Conservation (phyloP, 1,140 invertebrate species). For the Drosophila persimilis region DNA sequence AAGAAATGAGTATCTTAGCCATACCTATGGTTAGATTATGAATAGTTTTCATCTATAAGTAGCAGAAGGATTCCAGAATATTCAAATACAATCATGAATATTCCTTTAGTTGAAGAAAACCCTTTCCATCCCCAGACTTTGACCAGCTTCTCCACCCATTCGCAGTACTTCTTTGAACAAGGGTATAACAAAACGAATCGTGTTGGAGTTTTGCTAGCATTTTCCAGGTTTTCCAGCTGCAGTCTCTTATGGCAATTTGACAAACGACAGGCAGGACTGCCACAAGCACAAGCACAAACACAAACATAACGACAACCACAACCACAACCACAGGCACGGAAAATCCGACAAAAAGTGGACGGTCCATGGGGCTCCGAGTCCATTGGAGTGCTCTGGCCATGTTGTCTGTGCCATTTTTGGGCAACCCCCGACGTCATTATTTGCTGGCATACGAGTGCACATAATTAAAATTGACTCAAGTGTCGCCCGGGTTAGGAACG, state of each 20-base stretch:
- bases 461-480: conserved; percentile 81
- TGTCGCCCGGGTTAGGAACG: conserved; percentile 32
- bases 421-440: conserved; percentile 74
- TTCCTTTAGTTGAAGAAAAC: too few relatives aligned
- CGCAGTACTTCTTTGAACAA: not conserved
- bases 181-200: conserved; percentile 38
- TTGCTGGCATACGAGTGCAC: conserved; percentile 57
- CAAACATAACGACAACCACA: not conserved
- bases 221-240: conserved; percentile 26
- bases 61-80: too few relatives aligned
- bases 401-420: conserved; percentile 71
- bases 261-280: conserved; percentile 48
- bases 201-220: conserved; percentile 15
- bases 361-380: conserved; percentile 3
- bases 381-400: conserved; percentile 24
- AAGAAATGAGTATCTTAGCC: too few relatives aligned
- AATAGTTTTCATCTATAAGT: too few relatives aligned
- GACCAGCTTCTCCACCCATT: not conserved
- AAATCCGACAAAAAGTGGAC: conserved; percentile 33
- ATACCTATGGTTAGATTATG: too few relatives aligned
- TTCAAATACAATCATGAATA: too few relatives aligned
- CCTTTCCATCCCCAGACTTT: too few relatives aligned
- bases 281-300: conserved; percentile 12
- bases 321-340: conserved; percentile 3
- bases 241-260: conserved; percentile 62